Evolutionary conservation across 2,888 invertebrate species (phyloP).

Genomic region (Incurvaria masculella): DNA sequence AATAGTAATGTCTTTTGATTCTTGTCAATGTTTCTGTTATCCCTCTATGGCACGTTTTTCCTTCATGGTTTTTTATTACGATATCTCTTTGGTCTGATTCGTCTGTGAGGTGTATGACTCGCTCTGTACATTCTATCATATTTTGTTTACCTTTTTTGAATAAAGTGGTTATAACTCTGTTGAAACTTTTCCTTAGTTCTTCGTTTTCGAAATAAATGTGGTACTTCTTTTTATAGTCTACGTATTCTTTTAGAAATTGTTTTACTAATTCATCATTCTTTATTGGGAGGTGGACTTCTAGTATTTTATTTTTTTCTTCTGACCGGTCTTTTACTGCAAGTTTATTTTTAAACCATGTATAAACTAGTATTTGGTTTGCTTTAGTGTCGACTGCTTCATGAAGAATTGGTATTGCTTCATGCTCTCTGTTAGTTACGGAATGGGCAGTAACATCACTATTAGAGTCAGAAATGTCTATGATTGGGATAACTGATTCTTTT

Average conservation of each 20-base stretch:
- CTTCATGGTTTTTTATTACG: not conserved
- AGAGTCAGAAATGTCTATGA: too few species aligned
- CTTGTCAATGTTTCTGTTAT: not conserved
- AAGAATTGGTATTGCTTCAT: slow-evolving; percentile 8
- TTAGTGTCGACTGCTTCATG: slow-evolving; percentile 20
- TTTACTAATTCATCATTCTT: not conserved
- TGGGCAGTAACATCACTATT: too few species aligned
- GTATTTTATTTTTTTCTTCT: not conserved
- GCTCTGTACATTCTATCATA: not conserved
- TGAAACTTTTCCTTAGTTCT: not conserved
- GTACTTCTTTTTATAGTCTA: not conserved
- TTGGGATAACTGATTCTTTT: not conserved
- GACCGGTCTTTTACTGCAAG: slow-evolving; percentile 13
- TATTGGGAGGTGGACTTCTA: slow-evolving; percentile 2
- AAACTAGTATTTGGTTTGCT: slow-evolving; percentile 19
- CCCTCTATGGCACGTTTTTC: not conserved
- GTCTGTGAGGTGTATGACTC: not conserved
- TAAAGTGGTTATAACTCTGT: too few species aligned
- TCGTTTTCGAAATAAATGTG: not conserved
- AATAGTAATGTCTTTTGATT: not conserved
- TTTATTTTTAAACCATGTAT: slow-evolving; percentile 13
- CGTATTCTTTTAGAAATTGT: not conserved
- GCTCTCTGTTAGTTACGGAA: slow-evolving; percentile 1
- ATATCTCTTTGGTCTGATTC: not conserved
- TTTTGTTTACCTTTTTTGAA: not conserved